phyloP scores from a whole-genome alignment of 2,888 invertebrate species.

The Eristalinus aeneus region DNA sequence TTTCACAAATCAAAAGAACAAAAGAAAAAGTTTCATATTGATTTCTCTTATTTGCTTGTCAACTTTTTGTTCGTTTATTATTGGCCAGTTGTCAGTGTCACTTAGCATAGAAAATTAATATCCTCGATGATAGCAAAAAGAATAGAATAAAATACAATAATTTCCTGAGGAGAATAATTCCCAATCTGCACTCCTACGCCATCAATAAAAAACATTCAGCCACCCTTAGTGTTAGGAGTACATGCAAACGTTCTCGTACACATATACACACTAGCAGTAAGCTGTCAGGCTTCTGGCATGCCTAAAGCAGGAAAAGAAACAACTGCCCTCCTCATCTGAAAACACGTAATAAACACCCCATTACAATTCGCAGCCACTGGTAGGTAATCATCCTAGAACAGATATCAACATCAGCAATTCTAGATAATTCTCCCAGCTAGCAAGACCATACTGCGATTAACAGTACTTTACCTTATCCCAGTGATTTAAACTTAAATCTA shows the following conservation, averaged over 20 bases:
- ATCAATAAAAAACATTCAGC: constrained; percentile 11
- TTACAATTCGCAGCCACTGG: constrained; percentile 14
- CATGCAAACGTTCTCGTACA: neutral
- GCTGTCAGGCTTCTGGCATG: constrained; percentile 12
- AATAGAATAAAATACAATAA: constrained; percentile 10
- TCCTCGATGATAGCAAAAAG: neutral
- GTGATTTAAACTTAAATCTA: constrained; percentile 60
- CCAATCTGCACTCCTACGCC: neutral
- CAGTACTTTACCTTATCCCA: constrained; percentile 52
- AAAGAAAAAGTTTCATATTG: neutral
- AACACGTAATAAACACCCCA: constrained; percentile 43
- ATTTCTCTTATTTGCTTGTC: neutral
- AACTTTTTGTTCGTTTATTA: constrained; percentile 7
- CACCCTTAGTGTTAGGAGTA: neutral
- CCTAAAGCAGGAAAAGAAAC: neutral
- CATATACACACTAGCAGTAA: constrained; percentile 9
- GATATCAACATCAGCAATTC: constrained; percentile 32
- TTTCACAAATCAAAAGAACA: neutral
- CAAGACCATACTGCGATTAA: constrained; percentile 29
- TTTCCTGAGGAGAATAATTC: neutral
- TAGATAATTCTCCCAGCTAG: constrained; percentile 19
- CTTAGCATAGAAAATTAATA: constrained; percentile 43
- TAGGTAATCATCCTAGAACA: neutral
- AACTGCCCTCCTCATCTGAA: neutral
- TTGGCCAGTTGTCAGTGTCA: constrained; percentile 26